Base-by-base conservation (phyloP, 2,797 vertebrate species). In the Amblyraja radiata region DNA sequence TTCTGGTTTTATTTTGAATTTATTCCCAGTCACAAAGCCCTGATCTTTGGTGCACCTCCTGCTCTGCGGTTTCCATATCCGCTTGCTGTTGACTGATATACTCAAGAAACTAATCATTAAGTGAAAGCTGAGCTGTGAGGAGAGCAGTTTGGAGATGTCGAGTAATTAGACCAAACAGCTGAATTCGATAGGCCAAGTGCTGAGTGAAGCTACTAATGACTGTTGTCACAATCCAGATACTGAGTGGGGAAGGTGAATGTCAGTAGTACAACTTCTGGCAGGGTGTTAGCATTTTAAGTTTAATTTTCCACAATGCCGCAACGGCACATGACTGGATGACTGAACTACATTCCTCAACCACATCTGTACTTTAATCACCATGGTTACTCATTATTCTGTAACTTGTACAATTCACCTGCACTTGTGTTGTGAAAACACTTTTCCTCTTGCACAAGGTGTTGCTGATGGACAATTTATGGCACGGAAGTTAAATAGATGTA, bases 201-300 rank as follows among this genome's bases (percentile, higher is more conserved):
- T 96, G 95, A 96, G 94, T 93, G 96, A 95, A 94, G 93, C 94
- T 93, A 94, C 95, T 94, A 95, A 96, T 96, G 95, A 95, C 95
- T 96, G 94, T 96, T 95, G 73, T 96, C 95, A 94, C 93, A 94
- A 94, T 95, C 96, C 76, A 96, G 95, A 95, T 32, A 28, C 28
- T 46, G 88, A 93, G 23, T 81, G 58, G 65, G 79, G 63, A 93
- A 93, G 93, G 36, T 93, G 77, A 63, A 63, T 93, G 93, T 80
- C 93, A 32, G n/a, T 80, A 93, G 63, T 79, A 28, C 36, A 76
- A 32, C 84, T 71, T 14, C 39, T 71, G 81, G 39, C 36, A 73
- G 73, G 10, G 68, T 28, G 46, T 25, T 28, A 71, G 54, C 46
- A 88, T 88, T 88, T 88, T 88, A 88, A 65, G 84, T 28, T 86